phyloP scores from a whole-genome alignment of 1,140 invertebrate genomes.

The Charaxes varanes region DNA sequence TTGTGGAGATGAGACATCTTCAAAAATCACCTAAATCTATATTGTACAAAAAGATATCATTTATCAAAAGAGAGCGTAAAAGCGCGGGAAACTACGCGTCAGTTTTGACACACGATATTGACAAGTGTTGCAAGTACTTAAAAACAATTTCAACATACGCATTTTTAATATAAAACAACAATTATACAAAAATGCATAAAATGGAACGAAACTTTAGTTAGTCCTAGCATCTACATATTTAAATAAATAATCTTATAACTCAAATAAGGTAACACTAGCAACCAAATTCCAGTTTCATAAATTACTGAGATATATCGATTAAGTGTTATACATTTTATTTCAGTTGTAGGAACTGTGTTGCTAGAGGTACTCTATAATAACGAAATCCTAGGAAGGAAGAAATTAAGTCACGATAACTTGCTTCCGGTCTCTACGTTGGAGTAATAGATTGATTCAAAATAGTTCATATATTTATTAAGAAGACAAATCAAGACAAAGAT shows the following conservation, averaged over 20 bases:
- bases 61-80: slow-evolving; percentile 26
- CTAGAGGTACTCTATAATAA: slow-evolving; percentile 27
- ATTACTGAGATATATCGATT: slow-evolving; percentile 3
- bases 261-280: slow-evolving; percentile 17
- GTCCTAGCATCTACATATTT: slow-evolving; percentile 45
- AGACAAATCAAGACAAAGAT: too few relatives aligned
- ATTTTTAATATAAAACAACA: slow-evolving; percentile 62
- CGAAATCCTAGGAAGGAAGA: slow-evolving; percentile 55
- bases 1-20: slow-evolving; percentile 37
- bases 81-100: slow-evolving; percentile 8
- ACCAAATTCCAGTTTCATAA: slow-evolving; percentile 15
- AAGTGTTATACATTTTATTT: neutral
- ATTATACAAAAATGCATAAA: slow-evolving; percentile 69
- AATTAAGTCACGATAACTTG: slow-evolving; percentile 16
- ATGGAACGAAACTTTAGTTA: slow-evolving; percentile 61
- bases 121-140: slow-evolving; percentile 37
- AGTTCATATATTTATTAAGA: too few relatives aligned
- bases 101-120: slow-evolving; percentile 30
- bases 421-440: too few relatives aligned
- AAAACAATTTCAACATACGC: slow-evolving; percentile 59
- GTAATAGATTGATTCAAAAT: neutral
- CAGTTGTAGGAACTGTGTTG: slow-evolving; percentile 4
- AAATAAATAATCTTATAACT: slow-evolving; percentile 58
- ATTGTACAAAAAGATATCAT: slow-evolving; percentile 46
- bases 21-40: slow-evolving; percentile 44